Evolutionary conservation across 2,888 invertebrate genomes (phyloP), one percentile per base, ranked within the genome.

Genomic region (Dorcus hopei): DNA sequence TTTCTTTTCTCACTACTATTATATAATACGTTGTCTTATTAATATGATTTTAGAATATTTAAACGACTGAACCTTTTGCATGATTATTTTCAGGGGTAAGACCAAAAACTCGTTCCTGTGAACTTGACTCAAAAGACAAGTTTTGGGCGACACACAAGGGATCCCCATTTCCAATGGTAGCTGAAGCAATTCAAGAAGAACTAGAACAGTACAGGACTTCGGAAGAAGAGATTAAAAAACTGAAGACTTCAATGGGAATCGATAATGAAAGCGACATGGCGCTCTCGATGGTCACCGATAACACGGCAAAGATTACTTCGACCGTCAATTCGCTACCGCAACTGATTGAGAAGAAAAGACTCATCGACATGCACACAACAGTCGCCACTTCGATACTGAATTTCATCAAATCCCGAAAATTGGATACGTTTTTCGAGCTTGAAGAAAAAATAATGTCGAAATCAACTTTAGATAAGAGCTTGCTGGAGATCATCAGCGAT

Each of bases 351-450:
- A 96, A 94, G 82, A 99, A 99, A 77, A 84, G 97, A 41, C 84
- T 98, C 9, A 96, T 99, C 68, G 99, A 99, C 74, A 95, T 97
- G 93, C 99, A 99, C 76, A 99, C 97, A 23, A 97, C 96, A 65
- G 91, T 99, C 63, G 99, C 99, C 3, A 99, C 98, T 54, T 89
- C 88, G 9, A 90, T 94, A 66, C 79, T 94, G 57, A 92, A 93
- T 78, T 85, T 83, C 52, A 94, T 95, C 48, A 95, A 97, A 81
- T 87, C 88, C 0, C 83, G 97, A 53, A 89, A 97, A 66, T 80
- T 99, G 52, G 99, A 99, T 76, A 93, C 95, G 0, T 95, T 94
- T 74, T 99, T 99, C 75, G 99, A 99, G 79, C 82, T 95, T 59
- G 99, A 99, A 81, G 98, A 99, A 76, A 98, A 97, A 79, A 89